Conservation (phyloP, 2,113 vertebrate genomes). For the Rostratula benghalensis region DNA sequence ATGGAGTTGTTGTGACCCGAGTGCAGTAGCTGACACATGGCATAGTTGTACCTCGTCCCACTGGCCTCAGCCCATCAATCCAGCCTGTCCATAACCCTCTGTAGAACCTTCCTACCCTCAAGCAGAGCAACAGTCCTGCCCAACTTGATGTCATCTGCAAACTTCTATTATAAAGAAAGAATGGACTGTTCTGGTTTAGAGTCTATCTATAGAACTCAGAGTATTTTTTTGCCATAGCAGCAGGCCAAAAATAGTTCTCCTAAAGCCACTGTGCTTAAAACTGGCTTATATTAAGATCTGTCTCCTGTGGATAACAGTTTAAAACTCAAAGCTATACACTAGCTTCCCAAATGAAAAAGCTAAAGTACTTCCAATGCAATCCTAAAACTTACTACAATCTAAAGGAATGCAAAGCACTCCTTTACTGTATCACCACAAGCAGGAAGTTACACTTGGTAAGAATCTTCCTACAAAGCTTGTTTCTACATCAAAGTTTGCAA, state of each 20-base stretch:
- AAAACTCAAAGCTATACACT: not conserved
- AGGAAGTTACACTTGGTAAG: not conserved
- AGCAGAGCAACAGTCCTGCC: not conserved
- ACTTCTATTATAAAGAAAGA: not conserved
- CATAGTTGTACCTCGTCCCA: not conserved
- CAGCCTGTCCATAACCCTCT: not conserved
- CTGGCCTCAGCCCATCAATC: rapidly evolving
- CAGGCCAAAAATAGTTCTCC: not conserved
- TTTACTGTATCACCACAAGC: not conserved
- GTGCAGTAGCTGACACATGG: not conserved
- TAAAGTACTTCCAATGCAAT: not conserved
- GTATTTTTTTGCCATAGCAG: not conserved
- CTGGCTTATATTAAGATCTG: not conserved
- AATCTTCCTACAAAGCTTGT: not conserved
- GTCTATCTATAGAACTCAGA: not conserved
- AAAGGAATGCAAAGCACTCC: not conserved
- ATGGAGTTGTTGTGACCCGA: not conserved
- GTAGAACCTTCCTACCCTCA: not conserved
- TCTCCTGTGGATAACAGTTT: not conserved
- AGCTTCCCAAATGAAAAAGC: not conserved
- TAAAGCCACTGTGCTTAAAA: not conserved
- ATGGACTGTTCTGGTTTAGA: not conserved
- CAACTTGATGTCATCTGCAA: not conserved
- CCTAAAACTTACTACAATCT: not conserved
- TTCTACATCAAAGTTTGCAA: not conserved